Base-by-base conservation (phyloP, 2,888 invertebrate species). In the Cryptus armator region DNA sequence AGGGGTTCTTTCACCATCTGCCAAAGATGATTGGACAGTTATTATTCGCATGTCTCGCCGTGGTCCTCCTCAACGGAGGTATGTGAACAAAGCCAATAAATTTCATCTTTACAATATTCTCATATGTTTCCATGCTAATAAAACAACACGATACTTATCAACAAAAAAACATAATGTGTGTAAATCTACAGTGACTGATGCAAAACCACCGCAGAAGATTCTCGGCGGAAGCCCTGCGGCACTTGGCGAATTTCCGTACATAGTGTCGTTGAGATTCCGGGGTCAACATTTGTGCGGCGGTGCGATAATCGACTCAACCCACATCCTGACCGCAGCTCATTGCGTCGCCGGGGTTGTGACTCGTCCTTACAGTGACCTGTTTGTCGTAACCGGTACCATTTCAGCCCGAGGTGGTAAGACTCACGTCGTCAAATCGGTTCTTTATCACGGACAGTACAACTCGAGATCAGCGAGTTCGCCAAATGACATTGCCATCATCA, bases 401-500 rank as follows among this genome's bases (percentile, higher is more conserved):
- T 83, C 12, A 1, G 66, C 37, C n/a, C 29, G 3, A 4, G 12
- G 48, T 14, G 86, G 86, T 43, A n/a, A 62, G 14, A 51, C 29
- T 10, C 75, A 86, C 46, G 5, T 0, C 19, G 53, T 81, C 2
- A 53, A 74, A 59, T 32, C 9, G 3, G 14, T 70, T 24, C 1
- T 43, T 1, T 46, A 12, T 2, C 83, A 86, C 24, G 4, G 16
- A 6, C 1, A 19, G 4, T 83, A 85, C 14, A n/a, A 10, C n/a
- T 3, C 6, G 10, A 10, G 0, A 29, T 29, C 10, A 14, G 24
- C 0, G 56, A 32, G 14, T 71, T 75, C 24, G 48, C 75, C 32
- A 5, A 19, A 83, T 24, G 86, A 86, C 56, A 64, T 86, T 29
- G 86, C 85, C 14, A 32, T 86, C 59, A 56, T 86, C 24, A 70